Base-by-base conservation (phyloP, 2,797 vertebrate species). In the Gila robusta region DNA sequence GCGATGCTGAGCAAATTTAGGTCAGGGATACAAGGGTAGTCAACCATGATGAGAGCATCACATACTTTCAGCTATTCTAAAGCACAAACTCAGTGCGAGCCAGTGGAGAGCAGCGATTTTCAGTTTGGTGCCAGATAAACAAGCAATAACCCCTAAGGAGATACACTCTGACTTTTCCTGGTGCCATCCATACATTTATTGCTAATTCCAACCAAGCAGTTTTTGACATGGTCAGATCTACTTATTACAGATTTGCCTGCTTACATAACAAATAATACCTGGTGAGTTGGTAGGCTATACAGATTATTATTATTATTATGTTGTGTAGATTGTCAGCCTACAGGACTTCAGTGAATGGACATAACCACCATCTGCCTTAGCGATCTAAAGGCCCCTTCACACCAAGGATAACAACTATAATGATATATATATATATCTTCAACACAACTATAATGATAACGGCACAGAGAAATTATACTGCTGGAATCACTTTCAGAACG, bases 11-110 rank as follows among this genome's bases (percentile, higher is more conserved):
- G 78, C 80, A 93, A 95, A 95, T 82, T 92, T 95, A 95, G 95
- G 94, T 94, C 94, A 95, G 92, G 91, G 91, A 91, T 89, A 78
- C 90, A 92, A 92, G 90, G 66, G 91, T 94, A 94, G 77, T 83
- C 90, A 80, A 91, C 93, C 94, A 89, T 95, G 92, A 94, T 91
- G 88, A 90, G 90, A 93, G 92, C 93, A 92, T 93, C 74, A 47
- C 79, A 83, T 54, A 79, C 84, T 80, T 32, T 41, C 69, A 74
- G 19, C 67, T 44, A 69, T 59, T 67, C 69, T 71, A 78, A 47
- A 49, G 64, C 82, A 88, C 74, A 64, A 49, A 54, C 44, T 26
- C 47, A 35, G 69, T 16, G 32, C 10, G 0, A 81, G 77, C 62
- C 39, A 69, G 23, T 26, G 64, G 81, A 83, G 62, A 76, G 67